A percentile compares a stretch with the other conserved stretches of the same genome.
Conservation (phyloP, 2,797 vertebrate species). For the Amniataba percoides region DNA sequence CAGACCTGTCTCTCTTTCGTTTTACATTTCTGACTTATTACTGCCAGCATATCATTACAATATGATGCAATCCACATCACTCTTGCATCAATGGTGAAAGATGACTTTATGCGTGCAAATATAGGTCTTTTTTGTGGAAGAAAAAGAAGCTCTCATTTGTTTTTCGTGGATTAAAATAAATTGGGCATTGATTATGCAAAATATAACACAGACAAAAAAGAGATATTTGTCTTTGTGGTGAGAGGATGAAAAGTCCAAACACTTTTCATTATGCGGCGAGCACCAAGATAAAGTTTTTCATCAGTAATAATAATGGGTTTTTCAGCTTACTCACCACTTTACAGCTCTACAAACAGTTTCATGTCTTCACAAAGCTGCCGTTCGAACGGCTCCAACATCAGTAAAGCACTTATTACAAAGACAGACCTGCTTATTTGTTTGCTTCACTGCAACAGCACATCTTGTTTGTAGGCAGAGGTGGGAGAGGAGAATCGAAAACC, state of each 20-base stretch:
- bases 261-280: conserved; percentile 14
- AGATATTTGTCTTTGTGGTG: conserved; percentile 26
- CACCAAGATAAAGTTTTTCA: not conserved
- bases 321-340: conserved; percentile 19
- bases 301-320: conserved; percentile 24
- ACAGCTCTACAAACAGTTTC: conserved; percentile 33
- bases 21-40: conserved; percentile 58
- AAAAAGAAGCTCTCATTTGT: not conserved
- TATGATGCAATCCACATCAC: conserved; percentile 51
- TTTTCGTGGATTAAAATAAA: conserved; percentile 15
- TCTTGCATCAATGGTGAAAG: conserved; percentile 24
- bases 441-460: conserved; percentile 46
- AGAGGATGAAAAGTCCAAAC: conserved; percentile 25
- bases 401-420: conserved; percentile 44
- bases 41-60: conserved; percentile 45
- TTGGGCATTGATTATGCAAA: not conserved
- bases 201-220: conserved; percentile 12
- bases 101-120: conserved; percentile 23
- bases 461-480: conserved; percentile 61
- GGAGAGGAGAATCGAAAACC: conserved; percentile 49
- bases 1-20: conserved; percentile 37
- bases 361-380: conserved; percentile 12
- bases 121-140: conserved; percentile 29
- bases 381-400: conserved; percentile 36
- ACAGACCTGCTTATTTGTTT: conserved; percentile 59